Conservation (phyloP, 2,113 vertebrate genomes). For the Heteronetta atricapilla region DNA sequence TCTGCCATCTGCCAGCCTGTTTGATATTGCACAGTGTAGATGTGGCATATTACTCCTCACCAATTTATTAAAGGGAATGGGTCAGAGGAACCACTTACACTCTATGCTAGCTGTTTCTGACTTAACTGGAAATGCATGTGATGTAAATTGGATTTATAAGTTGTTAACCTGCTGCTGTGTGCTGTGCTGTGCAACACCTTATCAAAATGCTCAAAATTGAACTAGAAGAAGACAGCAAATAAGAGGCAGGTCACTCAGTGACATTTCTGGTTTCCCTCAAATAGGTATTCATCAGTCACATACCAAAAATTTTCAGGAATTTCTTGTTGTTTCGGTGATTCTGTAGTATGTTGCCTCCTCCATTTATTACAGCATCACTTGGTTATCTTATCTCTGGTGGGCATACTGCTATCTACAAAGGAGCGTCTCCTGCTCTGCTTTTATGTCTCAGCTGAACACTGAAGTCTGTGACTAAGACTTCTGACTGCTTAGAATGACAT, state of each 20-base stretch:
- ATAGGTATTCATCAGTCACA: neutral
- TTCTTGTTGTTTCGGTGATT: neutral
- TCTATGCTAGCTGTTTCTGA: neutral
- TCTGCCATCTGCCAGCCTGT: neutral
- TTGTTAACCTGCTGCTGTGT: neutral
- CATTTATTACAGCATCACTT: neutral
- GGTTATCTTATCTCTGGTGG: neutral
- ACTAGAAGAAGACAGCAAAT: neutral
- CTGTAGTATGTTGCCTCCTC: neutral
- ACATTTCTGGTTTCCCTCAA: slow-evolving; percentile 2
- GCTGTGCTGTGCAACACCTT: neutral
- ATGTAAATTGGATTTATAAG: neutral
- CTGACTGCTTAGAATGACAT: neutral
- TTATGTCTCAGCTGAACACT: neutral
- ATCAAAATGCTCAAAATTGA: neutral
- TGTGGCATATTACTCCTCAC: neutral
- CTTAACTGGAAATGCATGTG: neutral
- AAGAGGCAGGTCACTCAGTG: neutral
- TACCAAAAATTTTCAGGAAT: neutral
- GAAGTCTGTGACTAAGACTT: neutral
- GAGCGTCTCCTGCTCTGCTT: neutral
- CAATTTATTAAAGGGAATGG: neutral
- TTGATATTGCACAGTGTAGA: neutral
- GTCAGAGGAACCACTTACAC: neutral
- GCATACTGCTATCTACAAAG: neutral